phyloP scores from a whole-genome alignment of 2,797 vertebrate genomes.

The Emydoidea blandingii region DNA sequence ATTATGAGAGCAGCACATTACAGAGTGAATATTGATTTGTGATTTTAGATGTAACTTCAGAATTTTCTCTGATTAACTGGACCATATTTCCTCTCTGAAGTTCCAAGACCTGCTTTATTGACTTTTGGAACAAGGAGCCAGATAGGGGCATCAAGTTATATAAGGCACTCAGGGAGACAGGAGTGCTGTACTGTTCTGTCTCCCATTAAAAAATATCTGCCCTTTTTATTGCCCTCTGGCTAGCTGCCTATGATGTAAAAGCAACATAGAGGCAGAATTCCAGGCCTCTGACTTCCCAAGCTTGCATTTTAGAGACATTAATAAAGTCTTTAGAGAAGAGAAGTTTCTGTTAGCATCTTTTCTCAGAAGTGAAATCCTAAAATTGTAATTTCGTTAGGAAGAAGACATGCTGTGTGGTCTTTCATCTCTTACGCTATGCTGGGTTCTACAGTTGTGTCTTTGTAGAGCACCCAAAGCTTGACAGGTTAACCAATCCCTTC shows the following conservation, averaged over 20 bases:
- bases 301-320: not conserved
- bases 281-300: not conserved
- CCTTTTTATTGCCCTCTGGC: too few relatives aligned
- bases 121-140: not conserved
- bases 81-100: not conserved
- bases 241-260: not conserved
- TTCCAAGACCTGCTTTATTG: not conserved
- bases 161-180: not conserved
- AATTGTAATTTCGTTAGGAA: not conserved
- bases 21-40: not conserved
- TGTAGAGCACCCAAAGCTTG: not conserved
- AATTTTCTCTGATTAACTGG: not conserved
- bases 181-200: not conserved
- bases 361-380: not conserved
- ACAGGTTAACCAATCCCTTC: fast-evolving
- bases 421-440: not conserved
- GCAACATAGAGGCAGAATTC: not conserved
- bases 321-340: not conserved
- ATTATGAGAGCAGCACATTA: not conserved
- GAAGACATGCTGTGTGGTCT: not conserved
- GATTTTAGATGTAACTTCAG: not conserved
- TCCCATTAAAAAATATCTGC: not conserved
- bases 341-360: not conserved
- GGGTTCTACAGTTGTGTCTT: not conserved
- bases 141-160: not conserved